Evolutionary conservation across 2,113 vertebrate genomes (phyloP).

Genomic region (Colossoma macropomum): DNA sequence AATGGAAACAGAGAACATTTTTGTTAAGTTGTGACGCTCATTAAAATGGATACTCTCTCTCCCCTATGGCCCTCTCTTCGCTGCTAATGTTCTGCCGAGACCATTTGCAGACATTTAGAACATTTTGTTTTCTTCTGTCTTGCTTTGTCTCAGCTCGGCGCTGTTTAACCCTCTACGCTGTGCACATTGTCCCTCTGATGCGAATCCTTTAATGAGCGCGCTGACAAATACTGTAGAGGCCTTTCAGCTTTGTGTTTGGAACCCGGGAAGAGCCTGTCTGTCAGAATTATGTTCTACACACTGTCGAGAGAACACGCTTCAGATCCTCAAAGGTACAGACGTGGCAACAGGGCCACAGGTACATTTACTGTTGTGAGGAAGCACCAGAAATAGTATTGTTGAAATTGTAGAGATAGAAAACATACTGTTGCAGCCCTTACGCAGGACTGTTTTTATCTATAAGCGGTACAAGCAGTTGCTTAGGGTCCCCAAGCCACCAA

Average conservation of each 20-base stretch:
- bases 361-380: background rate
- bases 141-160: constrained; percentile 34
- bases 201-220: constrained; percentile 49
- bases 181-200: constrained; percentile 28
- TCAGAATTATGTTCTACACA: constrained; percentile 23
- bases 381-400: background rate
- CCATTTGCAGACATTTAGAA: constrained; percentile 52
- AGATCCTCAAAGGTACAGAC: constrained; percentile 9
- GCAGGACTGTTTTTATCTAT: no score
- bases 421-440: background rate
- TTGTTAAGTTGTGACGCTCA: constrained; percentile 66
- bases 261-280: constrained; percentile 39
- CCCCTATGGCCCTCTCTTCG: constrained; percentile 35
- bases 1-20: constrained; percentile 65
- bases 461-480: no score
- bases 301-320: constrained; percentile 9
- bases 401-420: background rate
- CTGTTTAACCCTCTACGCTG: constrained; percentile 52
- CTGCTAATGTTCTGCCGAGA: constrained; percentile 56
- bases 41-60: constrained; percentile 60
- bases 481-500: no score
- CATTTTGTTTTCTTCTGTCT: constrained; percentile 51
- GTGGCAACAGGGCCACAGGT: background rate
- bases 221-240: constrained; percentile 50
- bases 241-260: constrained; percentile 9